Conservation (phyloP, 2,113 vertebrate species). For the Ptyas mucosa region DNA sequence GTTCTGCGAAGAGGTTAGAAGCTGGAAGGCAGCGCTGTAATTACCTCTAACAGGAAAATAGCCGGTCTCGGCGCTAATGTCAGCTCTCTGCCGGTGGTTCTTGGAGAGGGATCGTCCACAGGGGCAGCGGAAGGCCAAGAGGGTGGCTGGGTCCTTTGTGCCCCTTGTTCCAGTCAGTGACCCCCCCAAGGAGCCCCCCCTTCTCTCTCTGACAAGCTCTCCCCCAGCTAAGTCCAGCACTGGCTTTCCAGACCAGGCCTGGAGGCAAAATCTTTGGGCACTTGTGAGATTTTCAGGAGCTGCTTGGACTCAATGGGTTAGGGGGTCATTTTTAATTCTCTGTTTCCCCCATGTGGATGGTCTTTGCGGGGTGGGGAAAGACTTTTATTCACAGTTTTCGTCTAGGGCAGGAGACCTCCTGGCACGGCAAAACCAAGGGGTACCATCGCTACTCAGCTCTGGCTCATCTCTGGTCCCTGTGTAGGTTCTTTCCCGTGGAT, state of each 20-base stretch:
- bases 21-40: neutral
- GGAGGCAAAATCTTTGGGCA: no score
- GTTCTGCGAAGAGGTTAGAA: neutral
- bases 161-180: neutral
- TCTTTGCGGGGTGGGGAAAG: neutral
- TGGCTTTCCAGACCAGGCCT: no score
- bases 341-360: neutral
- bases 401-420: neutral
- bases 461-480: neutral
- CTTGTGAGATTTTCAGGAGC: neutral
- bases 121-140: no score
- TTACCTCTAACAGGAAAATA: conserved; percentile 31
- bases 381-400: neutral
- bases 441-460: neutral
- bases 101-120: neutral
- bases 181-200: neutral
- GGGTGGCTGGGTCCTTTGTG: neutral
- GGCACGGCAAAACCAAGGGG: neutral
- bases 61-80: neutral
- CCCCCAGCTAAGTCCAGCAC: no score
- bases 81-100: neutral
- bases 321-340: neutral
- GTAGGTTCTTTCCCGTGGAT: neutral
- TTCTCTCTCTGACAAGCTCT: neutral
- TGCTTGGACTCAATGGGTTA: neutral